Conservation (phyloP, 2,113 vertebrate genomes). For the Delphinapterus leucas region DNA sequence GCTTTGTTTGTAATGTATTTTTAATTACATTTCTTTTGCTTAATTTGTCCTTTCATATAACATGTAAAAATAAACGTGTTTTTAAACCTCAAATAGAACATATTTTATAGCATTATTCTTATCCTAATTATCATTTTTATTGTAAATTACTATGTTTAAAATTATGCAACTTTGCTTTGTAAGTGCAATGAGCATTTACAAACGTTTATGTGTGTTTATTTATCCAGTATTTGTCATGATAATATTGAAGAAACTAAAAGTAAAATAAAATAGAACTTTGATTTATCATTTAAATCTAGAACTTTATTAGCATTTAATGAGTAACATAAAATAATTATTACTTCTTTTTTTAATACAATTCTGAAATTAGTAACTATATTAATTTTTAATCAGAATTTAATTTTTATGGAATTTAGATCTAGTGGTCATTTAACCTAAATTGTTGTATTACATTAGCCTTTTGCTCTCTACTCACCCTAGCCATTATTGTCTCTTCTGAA, state of each 20-base stretch:
- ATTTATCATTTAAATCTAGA: not conserved
- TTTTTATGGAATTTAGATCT: not conserved
- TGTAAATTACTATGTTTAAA: not conserved
- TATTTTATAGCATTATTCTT: not conserved
- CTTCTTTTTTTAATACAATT: not conserved
- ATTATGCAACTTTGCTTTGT: not conserved
- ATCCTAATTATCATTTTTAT: not conserved
- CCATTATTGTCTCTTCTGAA: not conserved
- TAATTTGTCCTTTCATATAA: not conserved
- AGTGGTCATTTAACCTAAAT: not conserved
- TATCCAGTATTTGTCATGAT: not conserved
- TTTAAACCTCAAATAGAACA: not conserved
- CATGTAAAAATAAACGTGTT: not conserved
- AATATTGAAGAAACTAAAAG: not conserved
- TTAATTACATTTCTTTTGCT: not conserved
- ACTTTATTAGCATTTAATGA: constrained; percentile 16
- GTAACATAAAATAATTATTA: constrained; percentile 11
- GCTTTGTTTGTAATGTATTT: too few species aligned
- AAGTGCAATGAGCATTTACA: not conserved
- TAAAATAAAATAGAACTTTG: constrained; percentile 21
- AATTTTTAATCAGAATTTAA: not conserved
- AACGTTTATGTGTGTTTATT: not conserved
- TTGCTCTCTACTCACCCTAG: not conserved
- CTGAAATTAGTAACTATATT: not conserved
- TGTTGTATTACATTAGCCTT: not conserved